Base-by-base conservation (phyloP, 2,888 invertebrate species). In the Stramonita haemastoma region DNA sequence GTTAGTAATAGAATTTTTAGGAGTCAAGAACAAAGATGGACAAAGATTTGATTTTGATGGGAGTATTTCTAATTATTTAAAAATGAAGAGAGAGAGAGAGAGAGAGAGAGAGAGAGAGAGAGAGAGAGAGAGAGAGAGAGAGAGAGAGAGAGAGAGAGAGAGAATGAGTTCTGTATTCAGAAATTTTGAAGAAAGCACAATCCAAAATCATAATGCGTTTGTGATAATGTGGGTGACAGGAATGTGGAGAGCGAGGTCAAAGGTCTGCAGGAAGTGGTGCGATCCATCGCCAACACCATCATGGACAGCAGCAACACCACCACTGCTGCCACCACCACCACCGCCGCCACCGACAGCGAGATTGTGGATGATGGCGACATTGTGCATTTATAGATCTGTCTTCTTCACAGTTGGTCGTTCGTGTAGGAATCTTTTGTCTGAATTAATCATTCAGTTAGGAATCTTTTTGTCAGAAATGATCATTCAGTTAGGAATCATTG, bases 181-280 rank as follows among this genome's bases (percentile, higher is more conserved):
- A 46, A 46, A 46, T 46, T 46, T 46, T 46, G 46, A 46, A 46
- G 46, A 46, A 46, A 46, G 8, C 46, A 46, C 46, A 46, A 5
- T 46, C 46, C 46, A 8, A 46, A 46, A 46, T 46, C 46, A 2
- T 46, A 46, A 46, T 11, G 66, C 66, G 6, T 66, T n/a, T 73
- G 34, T 81, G 81, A 6, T 81, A 22, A 19, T 57, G 36, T 83
- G 26, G 86, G 26, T 92, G 89, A 60, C 93, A 95, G 95, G 89
- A 93, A 92, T 84, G 91, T 95, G 87, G 95, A 95, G 90, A 93
- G 92, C 57, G 95, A 95, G 88, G 95, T 95, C 15, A 91, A 93
- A 84, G 95, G 95, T 85, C 90, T 95, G 87, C 92, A 93, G 56
- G 93, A 95, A 89, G 95, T 95, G 17, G 94, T 95, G 83, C 94